Percentiles rank a stretch among this genome's conserved stretches.
Conservation (phyloP, 2,888 invertebrate genomes). For the Argyresthia albistria region DNA sequence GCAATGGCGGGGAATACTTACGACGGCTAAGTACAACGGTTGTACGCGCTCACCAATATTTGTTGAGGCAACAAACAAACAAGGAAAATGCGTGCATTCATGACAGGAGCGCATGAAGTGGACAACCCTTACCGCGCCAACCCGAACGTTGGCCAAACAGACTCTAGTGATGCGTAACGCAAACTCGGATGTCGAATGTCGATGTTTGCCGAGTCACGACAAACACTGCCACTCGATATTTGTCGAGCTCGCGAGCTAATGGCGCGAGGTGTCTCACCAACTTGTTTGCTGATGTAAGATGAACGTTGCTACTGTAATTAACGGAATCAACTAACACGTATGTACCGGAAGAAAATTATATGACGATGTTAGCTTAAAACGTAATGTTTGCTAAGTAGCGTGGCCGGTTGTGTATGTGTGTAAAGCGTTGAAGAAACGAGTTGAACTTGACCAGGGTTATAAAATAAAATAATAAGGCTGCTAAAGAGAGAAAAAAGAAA, state of each 20-base stretch:
- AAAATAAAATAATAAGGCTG: conserved; percentile 53
- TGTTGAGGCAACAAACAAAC: conserved; percentile 34
- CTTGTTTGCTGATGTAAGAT: conserved; percentile 43
- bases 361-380: not conserved
- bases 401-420: conserved; percentile 6
- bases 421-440: conserved; percentile 19
- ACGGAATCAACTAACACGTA: conserved; percentile 23
- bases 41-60: conserved; percentile 36
- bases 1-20: conserved; percentile 15
- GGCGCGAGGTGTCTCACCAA: conserved; percentile 41
- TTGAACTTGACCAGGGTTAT: conserved; percentile 40
- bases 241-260: conserved; percentile 60
- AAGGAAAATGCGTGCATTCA: conserved; percentile 58
- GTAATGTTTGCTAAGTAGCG: conserved; percentile 2
- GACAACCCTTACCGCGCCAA: conserved; percentile 58
- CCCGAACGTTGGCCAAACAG: conserved; percentile 46
- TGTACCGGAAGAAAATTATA: conserved; percentile 12
- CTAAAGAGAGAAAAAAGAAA: conserved; percentile 47
- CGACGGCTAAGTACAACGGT: conserved; percentile 18
- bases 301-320: conserved; percentile 61
- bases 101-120: conserved; percentile 50
- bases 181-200: conserved; percentile 47
- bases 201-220: conserved; percentile 59
- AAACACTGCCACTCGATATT: conserved; percentile 64
- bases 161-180: conserved; percentile 70